These are phyloP conservation scores for Dendrolimus kikuchii DNA, from an alignment of 1,140 invertebrate genomes.

Conservation along the genomic window DNA sequence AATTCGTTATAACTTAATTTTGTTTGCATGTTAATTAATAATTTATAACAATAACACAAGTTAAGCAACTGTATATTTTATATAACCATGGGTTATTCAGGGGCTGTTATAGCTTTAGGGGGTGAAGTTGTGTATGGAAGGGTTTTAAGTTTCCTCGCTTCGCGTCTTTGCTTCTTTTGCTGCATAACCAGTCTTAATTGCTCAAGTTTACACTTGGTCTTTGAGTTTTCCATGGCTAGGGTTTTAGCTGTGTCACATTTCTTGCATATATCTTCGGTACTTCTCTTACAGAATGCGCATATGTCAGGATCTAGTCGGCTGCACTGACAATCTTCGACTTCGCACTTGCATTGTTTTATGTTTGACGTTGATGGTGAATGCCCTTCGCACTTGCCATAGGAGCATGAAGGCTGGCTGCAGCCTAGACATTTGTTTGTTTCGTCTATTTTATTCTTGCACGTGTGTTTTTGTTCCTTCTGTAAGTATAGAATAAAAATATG, in stretches of 20 bases:
- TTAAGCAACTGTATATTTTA: conserved; percentile 63
- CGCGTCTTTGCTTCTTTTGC: conserved; percentile 85
- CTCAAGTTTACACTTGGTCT: conserved; percentile 89
- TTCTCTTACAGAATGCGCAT: conserved; percentile 33
- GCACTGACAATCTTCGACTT: conserved; percentile 28
- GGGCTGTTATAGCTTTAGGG: conserved; percentile 28
- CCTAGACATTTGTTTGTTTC: conserved; percentile 38
- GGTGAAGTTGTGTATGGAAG: conserved; percentile 78
- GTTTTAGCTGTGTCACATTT: conserved; percentile 65
- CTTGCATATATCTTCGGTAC: conserved; percentile 35
- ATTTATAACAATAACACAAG: conserved; percentile 13
- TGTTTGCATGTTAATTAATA: conserved; percentile 10
- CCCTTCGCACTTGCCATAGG: conserved; percentile 54
- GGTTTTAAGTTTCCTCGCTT: conserved; percentile 83
- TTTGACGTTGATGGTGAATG: conserved; percentile 30
- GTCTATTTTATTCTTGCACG: conserved; percentile 26
- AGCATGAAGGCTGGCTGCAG: conserved; percentile 41
- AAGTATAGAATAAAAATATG: conserved; percentile 12
- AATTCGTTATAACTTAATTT: conserved; percentile 11
- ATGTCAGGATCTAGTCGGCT: conserved; percentile 27
- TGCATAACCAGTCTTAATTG: conserved; percentile 90
- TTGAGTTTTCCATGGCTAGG: conserved; percentile 80
- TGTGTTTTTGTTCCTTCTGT: conserved; percentile 53
- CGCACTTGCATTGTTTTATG: conserved; percentile 17
- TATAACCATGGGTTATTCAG: conserved; percentile 35